Percentiles rank a stretch among this genome's conserved stretches.
These are phyloP conservation scores for Gila orcuttii DNA, from an alignment of 2,113 vertebrate species.

Conservation along the genomic window DNA sequence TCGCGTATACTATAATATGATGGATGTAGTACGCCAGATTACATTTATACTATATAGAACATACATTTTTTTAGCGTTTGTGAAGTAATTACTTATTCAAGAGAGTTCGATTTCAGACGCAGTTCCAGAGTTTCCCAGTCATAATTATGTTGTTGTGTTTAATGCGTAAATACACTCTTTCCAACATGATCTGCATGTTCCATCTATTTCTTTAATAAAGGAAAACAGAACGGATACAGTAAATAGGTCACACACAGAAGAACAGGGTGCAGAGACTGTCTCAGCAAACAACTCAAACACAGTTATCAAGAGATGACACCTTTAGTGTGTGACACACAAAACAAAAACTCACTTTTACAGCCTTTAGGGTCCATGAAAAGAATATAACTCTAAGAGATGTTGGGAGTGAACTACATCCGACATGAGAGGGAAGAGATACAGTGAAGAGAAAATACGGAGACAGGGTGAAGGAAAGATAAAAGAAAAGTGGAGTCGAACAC, in stretches of 20 bases:
- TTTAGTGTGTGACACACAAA: background rate
- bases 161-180: background rate
- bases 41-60: too few species aligned
- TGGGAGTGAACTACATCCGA: constrained; percentile 6
- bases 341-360: background rate
- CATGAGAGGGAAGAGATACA: constrained; percentile 8
- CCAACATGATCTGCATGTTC: background rate
- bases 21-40: too few species aligned
- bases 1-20: too few species aligned
- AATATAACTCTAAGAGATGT: constrained; percentile 43
- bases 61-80: too few species aligned
- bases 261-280: background rate
- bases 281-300: background rate
- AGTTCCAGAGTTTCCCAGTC: background rate
- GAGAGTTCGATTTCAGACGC: too few species aligned
- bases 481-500: background rate
- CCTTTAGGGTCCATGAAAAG: constrained; percentile 21
- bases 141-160: background rate
- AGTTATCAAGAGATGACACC: background rate
- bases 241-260: background rate
- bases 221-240: background rate
- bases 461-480: constrained; percentile 6
- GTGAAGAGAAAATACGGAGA: background rate
- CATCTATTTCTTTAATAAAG: background rate
- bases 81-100: too few species aligned